Evolutionary conservation across 1,140 invertebrate genomes (phyloP).

Genomic region (Drosophila albomicans): DNA sequence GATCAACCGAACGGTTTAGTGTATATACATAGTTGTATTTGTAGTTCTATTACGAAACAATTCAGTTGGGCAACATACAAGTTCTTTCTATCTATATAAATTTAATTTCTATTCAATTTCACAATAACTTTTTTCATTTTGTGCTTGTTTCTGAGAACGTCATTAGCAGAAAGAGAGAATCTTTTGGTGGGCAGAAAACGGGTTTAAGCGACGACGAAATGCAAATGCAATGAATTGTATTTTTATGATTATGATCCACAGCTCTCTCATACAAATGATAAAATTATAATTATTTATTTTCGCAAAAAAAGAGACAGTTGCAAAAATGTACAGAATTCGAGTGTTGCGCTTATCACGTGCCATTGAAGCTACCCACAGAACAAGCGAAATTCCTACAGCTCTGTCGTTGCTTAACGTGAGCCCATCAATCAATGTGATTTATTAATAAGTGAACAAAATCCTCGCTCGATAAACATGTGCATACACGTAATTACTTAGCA

Average conservation of each 20-base stretch:
- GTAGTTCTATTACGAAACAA: background rate
- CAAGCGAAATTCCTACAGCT: constrained; percentile 4
- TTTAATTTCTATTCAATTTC: background rate
- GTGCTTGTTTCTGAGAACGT: background rate
- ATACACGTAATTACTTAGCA: background rate
- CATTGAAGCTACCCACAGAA: constrained; percentile 24
- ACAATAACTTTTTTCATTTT: background rate
- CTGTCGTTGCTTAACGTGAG: background rate
- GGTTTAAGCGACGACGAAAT: constrained; percentile 18
- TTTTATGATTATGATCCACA: constrained; percentile 4
- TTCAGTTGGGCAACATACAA: background rate
- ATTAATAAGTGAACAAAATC: constrained; percentile 60
- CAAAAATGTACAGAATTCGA: background rate
- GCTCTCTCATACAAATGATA: constrained; percentile 37
- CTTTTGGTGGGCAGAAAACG: constrained; percentile 3
- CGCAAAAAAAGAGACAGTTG: constrained; percentile 2
- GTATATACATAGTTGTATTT: background rate
- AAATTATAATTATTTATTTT: constrained; percentile 35
- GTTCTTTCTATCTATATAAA: background rate
- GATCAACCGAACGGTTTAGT: no score
- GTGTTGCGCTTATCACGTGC: constrained; percentile 61
- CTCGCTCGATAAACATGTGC: constrained; percentile 45
- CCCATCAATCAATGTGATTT: constrained; percentile 75
- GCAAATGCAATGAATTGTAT: constrained; percentile 36
- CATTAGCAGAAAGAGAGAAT: constrained; percentile 7